Base-by-base conservation (phyloP, 2,888 invertebrate genomes). In the Synergus japonicus region DNA sequence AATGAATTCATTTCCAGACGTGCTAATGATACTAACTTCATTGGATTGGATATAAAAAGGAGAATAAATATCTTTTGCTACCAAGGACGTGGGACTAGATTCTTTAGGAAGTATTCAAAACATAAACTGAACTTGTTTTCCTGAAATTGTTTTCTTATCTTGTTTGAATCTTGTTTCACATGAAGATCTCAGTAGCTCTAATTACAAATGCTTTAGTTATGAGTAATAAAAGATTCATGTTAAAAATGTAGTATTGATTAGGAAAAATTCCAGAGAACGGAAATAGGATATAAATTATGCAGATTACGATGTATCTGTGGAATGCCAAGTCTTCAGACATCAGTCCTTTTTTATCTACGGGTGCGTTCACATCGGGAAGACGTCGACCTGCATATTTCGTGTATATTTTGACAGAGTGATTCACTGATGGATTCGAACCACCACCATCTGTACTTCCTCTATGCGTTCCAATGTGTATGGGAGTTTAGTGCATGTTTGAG, bases 401-500 rank as follows among this genome's bases (percentile, higher is more conserved):
- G 83, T 83, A 78, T 82, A 81, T 83, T 83, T 82, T 79, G 78
- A 82, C 79, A 79, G 79, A 81, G 80, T 82, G 81, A 83, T 81
- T 83, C 80, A 81, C 79, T 80, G 81, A 79, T 82, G 82, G 77
- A 80, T 82, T 83, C 78, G 80, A 73, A 76, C 60, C 73, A 80
- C 78, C 76, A 79, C 82, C 83, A 83, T 81, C 79, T 81, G 79
- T 82, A 81, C 80, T 76, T 82, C 80, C 79, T 80, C 81, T 78
- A 78, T 73, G 12, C 73, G 64, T 81, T 81, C 78, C 80, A 82
- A 79, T 80, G 79, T 79, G 76, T 80, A 83, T 80, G 76, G 81
- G 83, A 82, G 81, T 82, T 84, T 79, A 80, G 82, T 80, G 81
- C 79, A 81, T 82, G 78, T 81, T 82, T 82, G 83, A 81, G 80